phyloP scores from a whole-genome alignment of 2,797 vertebrate genomes.

The Pangasius djambal region DNA sequence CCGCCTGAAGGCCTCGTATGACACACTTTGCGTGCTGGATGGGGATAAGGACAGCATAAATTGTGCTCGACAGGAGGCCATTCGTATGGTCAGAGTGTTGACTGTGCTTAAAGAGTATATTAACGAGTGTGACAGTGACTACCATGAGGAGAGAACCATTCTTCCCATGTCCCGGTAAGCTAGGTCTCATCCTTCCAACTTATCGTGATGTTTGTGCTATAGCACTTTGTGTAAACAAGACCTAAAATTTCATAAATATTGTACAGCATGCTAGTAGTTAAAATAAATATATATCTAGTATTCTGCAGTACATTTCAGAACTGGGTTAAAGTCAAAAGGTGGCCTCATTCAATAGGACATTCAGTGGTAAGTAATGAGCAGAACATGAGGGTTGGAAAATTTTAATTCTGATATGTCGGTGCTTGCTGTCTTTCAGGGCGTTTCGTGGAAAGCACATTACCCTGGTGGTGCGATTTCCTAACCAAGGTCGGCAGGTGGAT shows the following conservation, averaged over 20 bases:
- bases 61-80: constrained; percentile 94
- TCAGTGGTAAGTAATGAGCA: neutral
- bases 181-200: neutral
- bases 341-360: neutral
- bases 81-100: constrained; percentile 95
- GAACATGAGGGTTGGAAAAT: neutral
- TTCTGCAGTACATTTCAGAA: too few relatives aligned
- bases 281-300: too few relatives aligned
- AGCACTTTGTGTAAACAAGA: neutral
- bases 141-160: constrained; percentile 97
- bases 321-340: too few relatives aligned
- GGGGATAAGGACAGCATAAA: constrained; percentile 99
- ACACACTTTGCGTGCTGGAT: constrained; percentile 95
- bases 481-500: constrained; percentile 97
- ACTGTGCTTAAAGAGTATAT: constrained; percentile 97
- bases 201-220: neutral
- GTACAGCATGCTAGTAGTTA: neutral
- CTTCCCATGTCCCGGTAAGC: constrained; percentile 95
- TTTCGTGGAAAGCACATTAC: constrained; percentile 98
- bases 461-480: constrained; percentile 94
- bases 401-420: constrained; percentile 29
- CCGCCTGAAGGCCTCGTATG: constrained; percentile 96
- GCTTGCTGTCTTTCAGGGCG: constrained; percentile 77
- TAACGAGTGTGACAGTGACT: constrained; percentile 98
- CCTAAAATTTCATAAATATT: neutral